Conservation (phyloP, 2,113 vertebrate species). For the Rhynchopsitta pachyrhyncha region DNA sequence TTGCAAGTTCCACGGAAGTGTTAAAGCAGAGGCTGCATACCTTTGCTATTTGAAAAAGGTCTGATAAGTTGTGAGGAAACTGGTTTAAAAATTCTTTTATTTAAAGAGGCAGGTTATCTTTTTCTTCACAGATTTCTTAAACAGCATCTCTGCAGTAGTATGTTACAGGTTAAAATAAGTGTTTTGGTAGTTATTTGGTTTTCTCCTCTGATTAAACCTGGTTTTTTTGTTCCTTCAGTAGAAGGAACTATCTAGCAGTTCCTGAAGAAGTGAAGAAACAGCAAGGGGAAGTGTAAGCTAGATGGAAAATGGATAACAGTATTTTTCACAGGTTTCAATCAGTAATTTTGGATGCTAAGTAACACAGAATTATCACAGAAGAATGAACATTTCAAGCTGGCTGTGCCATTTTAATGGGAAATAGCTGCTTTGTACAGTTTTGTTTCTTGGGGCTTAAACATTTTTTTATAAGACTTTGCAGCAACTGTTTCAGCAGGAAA, state of each 20-base stretch:
- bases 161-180: background rate
- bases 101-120: background rate
- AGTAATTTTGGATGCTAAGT: background rate
- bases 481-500: background rate
- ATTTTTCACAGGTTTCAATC: background rate
- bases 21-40: slow-evolving; percentile 21
- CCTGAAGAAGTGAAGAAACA: background rate
- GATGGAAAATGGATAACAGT: background rate
- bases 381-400: background rate
- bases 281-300: background rate
- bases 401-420: background rate
- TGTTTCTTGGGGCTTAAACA: background rate
- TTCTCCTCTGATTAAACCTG: background rate
- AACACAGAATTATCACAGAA: background rate
- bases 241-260: background rate
- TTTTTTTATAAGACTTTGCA: background rate
- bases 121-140: background rate
- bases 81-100: slow-evolving; percentile 7
- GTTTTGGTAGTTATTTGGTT: background rate
- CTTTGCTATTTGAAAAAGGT: slow-evolving; percentile 26
- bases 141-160: background rate
- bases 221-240: background rate
- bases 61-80: background rate
- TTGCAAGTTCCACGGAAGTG: background rate
- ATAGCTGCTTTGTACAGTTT: background rate